Base-by-base conservation (phyloP, 2,113 vertebrate genomes). In the Plecturocebus donacophilus region DNA sequence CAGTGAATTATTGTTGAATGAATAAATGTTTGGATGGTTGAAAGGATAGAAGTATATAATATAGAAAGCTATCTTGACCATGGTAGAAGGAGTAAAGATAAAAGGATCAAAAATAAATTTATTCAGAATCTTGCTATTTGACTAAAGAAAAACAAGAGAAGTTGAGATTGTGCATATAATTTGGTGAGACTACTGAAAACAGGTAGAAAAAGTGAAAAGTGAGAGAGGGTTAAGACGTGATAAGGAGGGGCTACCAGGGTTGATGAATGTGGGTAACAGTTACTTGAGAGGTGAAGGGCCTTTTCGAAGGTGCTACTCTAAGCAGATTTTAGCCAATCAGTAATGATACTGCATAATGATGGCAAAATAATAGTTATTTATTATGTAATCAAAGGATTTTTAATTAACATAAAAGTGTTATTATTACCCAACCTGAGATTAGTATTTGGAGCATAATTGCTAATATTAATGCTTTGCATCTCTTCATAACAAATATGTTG, bases 321-420 rank as follows among this genome's bases (percentile, higher is more conserved):
- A 91, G 73, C n/a, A 93, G n/a, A 89, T 70, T 93, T 91, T 86
- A 95, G 54, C 58, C 19, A 40, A 64, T 91, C 64, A 85, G 42
- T 83, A 82, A 77, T 25, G 35, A 56, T 58, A 70, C 11, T 75
- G 4, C 14, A 38, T 16, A 88, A 94, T 58, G 66, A 92, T 45
- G 27, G 47, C 19, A 20, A 91, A 95, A 79, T 11, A 21, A 49
- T 61, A 91, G 66, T 61, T 75, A 70, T 91, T 95, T 87, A 54
- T 70, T 75, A 77, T 27, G 25, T 68, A 89, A 45, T 76, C 11
- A 87, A 86, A 70, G 23, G 21, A 58, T 56, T 52, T 95, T n/a
- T 84, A 77, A 92, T 81, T 95, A 95, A 80, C 20, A 83, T 45
- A 17, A 40, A 93, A 82, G 19, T 68, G 19, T 64, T 49, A 58